phyloP scores from a whole-genome alignment of 2,797 vertebrate genomes.

The Choloepus didactylus region DNA sequence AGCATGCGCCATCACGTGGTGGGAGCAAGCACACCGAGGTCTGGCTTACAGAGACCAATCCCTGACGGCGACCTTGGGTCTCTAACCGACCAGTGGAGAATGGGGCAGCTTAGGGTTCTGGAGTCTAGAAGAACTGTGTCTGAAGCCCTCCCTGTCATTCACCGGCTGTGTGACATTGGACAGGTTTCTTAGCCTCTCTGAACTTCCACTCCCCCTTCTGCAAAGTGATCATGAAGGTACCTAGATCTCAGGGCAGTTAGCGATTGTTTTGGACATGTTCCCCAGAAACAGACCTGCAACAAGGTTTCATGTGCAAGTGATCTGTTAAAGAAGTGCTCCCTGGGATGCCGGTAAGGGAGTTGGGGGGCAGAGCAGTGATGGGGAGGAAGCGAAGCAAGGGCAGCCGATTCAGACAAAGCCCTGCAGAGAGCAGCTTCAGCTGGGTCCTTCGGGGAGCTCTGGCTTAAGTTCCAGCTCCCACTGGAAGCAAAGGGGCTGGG shows the following conservation, averaged over 20 bases:
- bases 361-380: background rate
- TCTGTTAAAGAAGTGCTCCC: background rate
- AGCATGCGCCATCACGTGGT: fast-evolving
- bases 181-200: background rate
- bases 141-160: background rate
- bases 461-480: too few relatives aligned
- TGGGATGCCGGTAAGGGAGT: too few relatives aligned
- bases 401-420: background rate
- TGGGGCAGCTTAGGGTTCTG: background rate
- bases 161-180: background rate
- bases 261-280: background rate
- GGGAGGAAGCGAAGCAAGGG: background rate
- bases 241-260: background rate
- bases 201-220: background rate
- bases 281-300: background rate
- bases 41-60: background rate
- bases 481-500: background rate
- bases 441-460: background rate
- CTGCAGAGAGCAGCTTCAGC: background rate
- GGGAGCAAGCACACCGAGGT: fast-evolving
- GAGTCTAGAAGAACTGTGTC: background rate
- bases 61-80: background rate
- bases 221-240: background rate
- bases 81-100: background rate
- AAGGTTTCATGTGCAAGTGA: fast-evolving